Evolutionary conservation across 2,888 invertebrate species (phyloP).

Genomic region (Lasioglossum leucozonium): DNA sequence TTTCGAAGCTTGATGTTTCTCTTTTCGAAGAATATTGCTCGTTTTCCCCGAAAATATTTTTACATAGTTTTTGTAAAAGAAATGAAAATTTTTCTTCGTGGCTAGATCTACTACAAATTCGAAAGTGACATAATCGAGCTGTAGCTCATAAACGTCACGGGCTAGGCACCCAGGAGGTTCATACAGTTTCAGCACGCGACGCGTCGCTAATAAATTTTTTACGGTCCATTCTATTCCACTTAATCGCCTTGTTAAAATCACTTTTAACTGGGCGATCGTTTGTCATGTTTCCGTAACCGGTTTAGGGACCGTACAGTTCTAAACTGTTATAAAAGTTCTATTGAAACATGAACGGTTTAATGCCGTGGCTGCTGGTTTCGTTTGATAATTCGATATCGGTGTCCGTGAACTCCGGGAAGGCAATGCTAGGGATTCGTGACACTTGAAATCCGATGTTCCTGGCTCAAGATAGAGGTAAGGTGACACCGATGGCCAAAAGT

Average conservation of each 20-base stretch:
- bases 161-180: background rate
- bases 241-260: background rate
- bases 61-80: background rate
- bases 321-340: background rate
- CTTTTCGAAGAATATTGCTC: no score
- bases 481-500: background rate
- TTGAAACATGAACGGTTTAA: background rate
- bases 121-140: background rate
- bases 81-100: background rate
- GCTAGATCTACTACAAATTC: no score
- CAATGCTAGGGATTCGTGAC: background rate
- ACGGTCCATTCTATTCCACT: background rate
- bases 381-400: background rate
- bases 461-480: background rate
- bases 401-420: background rate
- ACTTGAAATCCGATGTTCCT: background rate
- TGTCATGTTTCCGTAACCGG: background rate
- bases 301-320: background rate
- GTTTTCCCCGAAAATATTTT: no score
- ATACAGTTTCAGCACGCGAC: background rate
- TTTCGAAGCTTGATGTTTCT: no score
- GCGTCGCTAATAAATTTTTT: constrained; percentile 1
- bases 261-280: background rate
- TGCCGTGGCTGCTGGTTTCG: background rate
- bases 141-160: background rate